Evolutionary conservation across 1,140 invertebrate species (phyloP).

Genomic region (Philaenus spumarius): DNA sequence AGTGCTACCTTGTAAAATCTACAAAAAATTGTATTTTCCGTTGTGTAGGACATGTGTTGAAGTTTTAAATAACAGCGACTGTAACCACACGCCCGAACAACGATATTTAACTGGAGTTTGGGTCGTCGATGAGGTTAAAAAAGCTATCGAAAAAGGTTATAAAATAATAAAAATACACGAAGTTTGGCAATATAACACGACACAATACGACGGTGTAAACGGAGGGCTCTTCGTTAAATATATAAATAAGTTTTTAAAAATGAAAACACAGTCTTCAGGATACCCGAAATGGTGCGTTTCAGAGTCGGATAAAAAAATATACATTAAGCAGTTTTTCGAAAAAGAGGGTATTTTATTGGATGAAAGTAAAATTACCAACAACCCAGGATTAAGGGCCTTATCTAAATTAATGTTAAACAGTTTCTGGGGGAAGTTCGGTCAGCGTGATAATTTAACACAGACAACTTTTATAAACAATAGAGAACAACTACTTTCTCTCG

Average conservation of each 20-base stretch:
- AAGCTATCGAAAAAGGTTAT: slow-evolving; percentile 36
- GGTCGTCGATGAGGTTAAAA: slow-evolving; percentile 35
- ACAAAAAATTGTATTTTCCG: slow-evolving; percentile 32
- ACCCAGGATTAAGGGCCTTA: slow-evolving; percentile 34
- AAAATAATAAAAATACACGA: slow-evolving; percentile 35
- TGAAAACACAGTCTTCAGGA: slow-evolving; percentile 35
- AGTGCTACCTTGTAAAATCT: slow-evolving; percentile 29
- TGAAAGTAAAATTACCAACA: slow-evolving; percentile 32
- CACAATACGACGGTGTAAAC: slow-evolving; percentile 11
- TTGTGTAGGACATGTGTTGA: slow-evolving; percentile 30
- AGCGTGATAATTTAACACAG: slow-evolving; percentile 29
- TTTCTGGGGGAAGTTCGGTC: slow-evolving; percentile 37
- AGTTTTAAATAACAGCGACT: slow-evolving; percentile 8
- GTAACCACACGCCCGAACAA: slow-evolving; percentile 32
- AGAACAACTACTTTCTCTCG: slow-evolving; percentile 29
- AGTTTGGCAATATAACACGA: slow-evolving; percentile 36
- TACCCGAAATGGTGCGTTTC: slow-evolving; percentile 31
- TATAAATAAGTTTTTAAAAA: slow-evolving; percentile 35
- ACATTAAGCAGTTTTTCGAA: slow-evolving; percentile 34
- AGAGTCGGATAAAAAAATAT: slow-evolving; percentile 30
- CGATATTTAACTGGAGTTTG: slow-evolving; percentile 36
- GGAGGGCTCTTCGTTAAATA: slow-evolving; percentile 32
- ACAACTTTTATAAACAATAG: slow-evolving; percentile 28
- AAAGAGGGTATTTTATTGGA: slow-evolving; percentile 38
- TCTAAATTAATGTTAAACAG: slow-evolving; percentile 37